Evolutionary conservation across 2,113 vertebrate species (phyloP).

Genomic region (Corapipo altera): DNA sequence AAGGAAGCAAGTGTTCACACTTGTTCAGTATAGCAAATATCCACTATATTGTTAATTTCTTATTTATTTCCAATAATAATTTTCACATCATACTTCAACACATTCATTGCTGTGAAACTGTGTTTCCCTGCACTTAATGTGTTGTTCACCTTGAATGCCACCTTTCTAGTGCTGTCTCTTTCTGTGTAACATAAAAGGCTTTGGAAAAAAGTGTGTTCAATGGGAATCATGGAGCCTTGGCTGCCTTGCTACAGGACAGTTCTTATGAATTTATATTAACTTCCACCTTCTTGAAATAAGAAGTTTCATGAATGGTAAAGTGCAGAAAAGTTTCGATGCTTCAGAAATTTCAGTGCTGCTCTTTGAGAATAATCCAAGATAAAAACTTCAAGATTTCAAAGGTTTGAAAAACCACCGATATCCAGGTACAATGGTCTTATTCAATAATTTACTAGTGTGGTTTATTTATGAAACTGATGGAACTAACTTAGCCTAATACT

Average conservation of each 20-base stretch:
- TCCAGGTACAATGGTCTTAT: not conserved
- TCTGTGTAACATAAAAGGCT: not conserved
- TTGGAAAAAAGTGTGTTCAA: not conserved
- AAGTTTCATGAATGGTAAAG: not conserved
- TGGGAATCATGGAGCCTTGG: not conserved
- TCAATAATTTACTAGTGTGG: not conserved
- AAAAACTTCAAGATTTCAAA: not conserved
- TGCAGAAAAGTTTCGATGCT: not conserved
- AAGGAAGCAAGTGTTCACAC: not conserved
- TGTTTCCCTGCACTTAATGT: not conserved
- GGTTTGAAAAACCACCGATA: not conserved
- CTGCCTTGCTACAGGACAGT: not conserved
- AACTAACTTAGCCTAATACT: slow-evolving; percentile 24
- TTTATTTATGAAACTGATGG: slow-evolving; percentile 9
- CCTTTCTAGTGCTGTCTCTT: not conserved
- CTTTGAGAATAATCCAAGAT: not conserved
- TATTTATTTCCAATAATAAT: not conserved
- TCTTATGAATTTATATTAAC: not conserved
- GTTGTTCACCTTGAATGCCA: not conserved
- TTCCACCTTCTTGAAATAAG: not conserved
- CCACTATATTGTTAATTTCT: not conserved
- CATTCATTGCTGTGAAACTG: not conserved
- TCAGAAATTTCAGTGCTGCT: not conserved
- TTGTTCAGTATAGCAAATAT: not conserved
- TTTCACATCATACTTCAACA: not conserved